Percentiles rank a stretch among this genome's conserved stretches.
Conservation (phyloP, 1,140 invertebrate genomes). For the Hesperophylax magnus region DNA sequence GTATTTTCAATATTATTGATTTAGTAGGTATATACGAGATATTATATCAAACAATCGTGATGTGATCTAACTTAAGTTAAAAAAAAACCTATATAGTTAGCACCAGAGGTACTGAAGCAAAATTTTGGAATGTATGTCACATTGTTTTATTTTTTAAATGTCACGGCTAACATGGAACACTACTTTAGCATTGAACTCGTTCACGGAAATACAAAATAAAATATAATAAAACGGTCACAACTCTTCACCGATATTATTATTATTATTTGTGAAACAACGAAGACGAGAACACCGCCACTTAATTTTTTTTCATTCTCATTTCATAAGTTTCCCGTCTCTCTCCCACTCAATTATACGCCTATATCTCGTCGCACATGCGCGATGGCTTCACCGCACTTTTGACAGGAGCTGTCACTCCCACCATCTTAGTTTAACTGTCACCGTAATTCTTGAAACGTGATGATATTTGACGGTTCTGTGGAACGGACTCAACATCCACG, state of each 20-base stretch:
- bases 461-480: slow-evolving; percentile 13
- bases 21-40: too few species aligned
- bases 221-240: not conserved
- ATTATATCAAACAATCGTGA: too few species aligned
- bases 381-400: slow-evolving; percentile 41
- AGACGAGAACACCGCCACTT: slow-evolving; percentile 23
- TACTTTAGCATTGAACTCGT: slow-evolving; percentile 10
- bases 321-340: slow-evolving; percentile 37
- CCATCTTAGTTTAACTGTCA: slow-evolving; percentile 34
- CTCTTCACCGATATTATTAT: slow-evolving; percentile 27
- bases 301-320: slow-evolving; percentile 18
- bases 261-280: slow-evolving; percentile 31
- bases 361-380: slow-evolving; percentile 51
- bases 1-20: too few species aligned
- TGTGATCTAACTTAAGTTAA: too few species aligned
- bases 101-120: too few species aligned
- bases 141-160: not conserved
- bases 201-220: slow-evolving; percentile 20
- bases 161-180: slow-evolving; percentile 13
- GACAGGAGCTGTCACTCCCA: slow-evolving; percentile 35
- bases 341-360: slow-evolving; percentile 53
- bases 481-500: not conserved
- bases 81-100: too few species aligned
- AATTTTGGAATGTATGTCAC: too few species aligned
- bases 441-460: slow-evolving; percentile 29